phyloP scores from a whole-genome alignment of 2,113 vertebrate species.

The Oreochromis aureus region DNA sequence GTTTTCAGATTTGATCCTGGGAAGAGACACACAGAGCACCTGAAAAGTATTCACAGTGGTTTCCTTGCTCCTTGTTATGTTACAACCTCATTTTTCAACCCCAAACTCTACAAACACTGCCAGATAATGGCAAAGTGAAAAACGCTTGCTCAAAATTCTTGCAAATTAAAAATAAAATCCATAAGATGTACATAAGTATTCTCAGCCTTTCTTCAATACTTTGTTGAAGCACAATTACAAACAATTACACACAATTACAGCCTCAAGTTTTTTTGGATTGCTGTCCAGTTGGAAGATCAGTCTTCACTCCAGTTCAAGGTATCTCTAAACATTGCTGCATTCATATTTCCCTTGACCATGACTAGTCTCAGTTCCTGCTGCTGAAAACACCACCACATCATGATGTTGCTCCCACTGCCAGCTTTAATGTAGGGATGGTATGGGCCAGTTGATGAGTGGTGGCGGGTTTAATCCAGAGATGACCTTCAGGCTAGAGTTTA shows the following conservation, averaged over 20 bases:
- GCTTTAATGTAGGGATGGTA: neutral
- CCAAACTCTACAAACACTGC: fast-evolving
- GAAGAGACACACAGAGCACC: neutral
- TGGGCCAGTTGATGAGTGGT: neutral
- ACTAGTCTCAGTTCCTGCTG: neutral
- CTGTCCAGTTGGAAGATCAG: neutral
- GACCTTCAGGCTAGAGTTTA: neutral
- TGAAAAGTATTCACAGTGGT: neutral
- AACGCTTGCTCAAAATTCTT: neutral
- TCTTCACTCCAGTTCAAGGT: neutral
- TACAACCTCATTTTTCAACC: neutral
- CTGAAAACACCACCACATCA: neutral
- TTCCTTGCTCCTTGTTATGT: neutral
- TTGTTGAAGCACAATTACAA: neutral
- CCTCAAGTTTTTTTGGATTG: neutral
- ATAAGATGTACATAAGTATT: neutral
- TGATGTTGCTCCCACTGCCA: neutral
- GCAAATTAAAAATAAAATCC: neutral
- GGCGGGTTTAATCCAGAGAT: neutral
- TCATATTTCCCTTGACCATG: neutral
- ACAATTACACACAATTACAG: neutral
- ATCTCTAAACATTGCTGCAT: neutral
- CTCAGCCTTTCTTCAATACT: fast-evolving
- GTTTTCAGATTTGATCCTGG: neutral
- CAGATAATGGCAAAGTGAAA: neutral